A percentile compares a stretch with the other conserved stretches of the same genome.
Evolutionary conservation across 2,797 vertebrate genomes (phyloP).

Genomic region (Chanos chanos): DNA sequence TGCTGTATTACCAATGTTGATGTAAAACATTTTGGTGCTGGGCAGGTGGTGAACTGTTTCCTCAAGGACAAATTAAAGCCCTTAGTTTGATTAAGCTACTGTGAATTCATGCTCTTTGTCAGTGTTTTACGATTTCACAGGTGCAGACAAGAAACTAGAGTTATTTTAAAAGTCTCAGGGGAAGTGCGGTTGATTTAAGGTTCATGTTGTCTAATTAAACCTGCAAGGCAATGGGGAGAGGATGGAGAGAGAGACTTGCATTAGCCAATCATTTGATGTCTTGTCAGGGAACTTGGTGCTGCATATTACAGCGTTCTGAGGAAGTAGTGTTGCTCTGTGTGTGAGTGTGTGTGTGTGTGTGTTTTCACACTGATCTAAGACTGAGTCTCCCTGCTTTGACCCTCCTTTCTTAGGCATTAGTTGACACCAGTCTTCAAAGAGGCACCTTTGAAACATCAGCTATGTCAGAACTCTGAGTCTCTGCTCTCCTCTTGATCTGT

Average conservation of each 20-base stretch:
- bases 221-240: neutral
- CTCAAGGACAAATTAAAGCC: too few relatives aligned
- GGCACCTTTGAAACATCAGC: neutral
- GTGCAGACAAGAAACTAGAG: neutral
- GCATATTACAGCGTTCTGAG: neutral
- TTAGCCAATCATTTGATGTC: neutral
- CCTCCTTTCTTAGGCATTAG: neutral
- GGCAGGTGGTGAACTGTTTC: too few relatives aligned
- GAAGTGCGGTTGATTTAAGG: neutral
- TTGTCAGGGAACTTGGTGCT: constrained; percentile 1
- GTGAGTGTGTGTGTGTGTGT: constrained; percentile 9
- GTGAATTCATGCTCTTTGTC: neutral
- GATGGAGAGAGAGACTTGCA: constrained; percentile 6
- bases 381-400: constrained; percentile 5
- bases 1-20: too few relatives aligned
- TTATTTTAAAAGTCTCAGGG: constrained; percentile 2
- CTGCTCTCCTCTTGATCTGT: neutral
- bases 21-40: neutral
- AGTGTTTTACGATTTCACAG: neutral
- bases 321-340: constrained; percentile 2
- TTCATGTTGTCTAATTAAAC: constrained; percentile 32
- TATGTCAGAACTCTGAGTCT: neutral
- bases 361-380: neutral
- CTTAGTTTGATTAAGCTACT: too few relatives aligned
- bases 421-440: neutral